Evolutionary conservation across 1,140 invertebrate species (phyloP), one percentile per base, ranked within the genome.

Genomic region (Cherax quadricarinatus): DNA sequence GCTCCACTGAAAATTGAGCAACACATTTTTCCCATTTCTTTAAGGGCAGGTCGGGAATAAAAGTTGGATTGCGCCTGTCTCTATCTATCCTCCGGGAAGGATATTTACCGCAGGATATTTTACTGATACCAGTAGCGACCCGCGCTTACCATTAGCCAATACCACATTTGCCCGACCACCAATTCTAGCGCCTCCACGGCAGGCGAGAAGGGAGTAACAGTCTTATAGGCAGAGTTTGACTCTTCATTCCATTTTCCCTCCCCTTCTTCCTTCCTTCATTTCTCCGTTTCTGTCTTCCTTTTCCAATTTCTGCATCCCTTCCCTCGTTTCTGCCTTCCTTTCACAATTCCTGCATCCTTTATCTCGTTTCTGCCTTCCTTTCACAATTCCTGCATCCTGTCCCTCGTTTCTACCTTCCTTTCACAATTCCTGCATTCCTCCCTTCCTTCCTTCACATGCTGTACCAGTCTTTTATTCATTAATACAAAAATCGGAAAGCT

Each of bases 1-100:
- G 81, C 81, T 84, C 81, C 81, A 83, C 88, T 79, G 89, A 91
- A 91, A 91, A 91, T 91, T 91, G 89, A 91, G 84, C 89, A 91
- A 91, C 89, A 91, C 85, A 91, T 86, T 91, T 57, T 82, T 85
- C 78, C 89, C 84, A 73, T 86, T 86, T 62, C 78, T 86, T 86
- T 41, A 51, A 49, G 18, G 83, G 83, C 51, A 49, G 60, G 89
- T 48, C 18, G 24, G 84, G 83, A 91, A 86, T 81, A 91, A 86
- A 91, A 91, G 89, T 86, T 86, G 89, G 89, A 91, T 91, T 91
- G 84, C 73, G 53, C 51, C 75, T 91, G 89, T 86, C 89, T 81
- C 89, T 86, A 91, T 91, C 85, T 91, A 91, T 91, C 79, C 83
- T 79, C n/a, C 18, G 53, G 57, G 89, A 53, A 91, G 66, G 75